Base-by-base conservation (phyloP, 1,140 invertebrate genomes). In the Macrobrachium nipponense region DNA sequence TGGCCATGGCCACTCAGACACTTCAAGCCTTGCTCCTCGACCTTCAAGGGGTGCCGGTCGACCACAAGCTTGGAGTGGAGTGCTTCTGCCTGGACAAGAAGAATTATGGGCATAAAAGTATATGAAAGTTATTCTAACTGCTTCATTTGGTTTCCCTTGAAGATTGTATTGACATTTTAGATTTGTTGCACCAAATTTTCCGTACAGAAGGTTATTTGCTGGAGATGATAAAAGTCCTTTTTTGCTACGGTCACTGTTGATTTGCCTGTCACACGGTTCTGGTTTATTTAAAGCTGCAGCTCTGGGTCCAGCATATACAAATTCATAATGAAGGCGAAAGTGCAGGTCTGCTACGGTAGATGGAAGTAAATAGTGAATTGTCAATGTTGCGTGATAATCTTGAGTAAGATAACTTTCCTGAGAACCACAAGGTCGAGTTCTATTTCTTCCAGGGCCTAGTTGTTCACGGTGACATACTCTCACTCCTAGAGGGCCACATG, bases 261-360 rank as follows among this genome's bases (percentile, higher is more conserved):
- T 87, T 17, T 78, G 80, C 77, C 86, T 76, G 81, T 89, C 85
- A 58, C 88, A 89, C 5, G 88, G 84, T 44, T 89, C 85, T 43
- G 82, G 75, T 20, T 75, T 59, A 61, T 89, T 89, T 6, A 89
- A 73, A 6, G 88, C 88, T 61, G 86, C 88, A 27, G 88, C 88
- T 68, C 86, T 78, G 2, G 88, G 88, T 7, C 86, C 88, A n/a
- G 88, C 80, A 62, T 89, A 89, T 58, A 97, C 95, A 90, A 96
- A 96, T 91, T 96, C 95, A 91, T 96, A 96, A 23, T 94, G 93
- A 4, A 96, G 92, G 43, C 95, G 92, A 89, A 96, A 96, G 79
- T 94, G 94, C 27, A 96, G 94, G 1, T 95, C 95, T 91, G 95
- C 95, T 15, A 96, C 91, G 0, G 95, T 95, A 66, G 95, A 96